Conservation (phyloP, 2,888 invertebrate species). For the Colostygia pectinataria region DNA sequence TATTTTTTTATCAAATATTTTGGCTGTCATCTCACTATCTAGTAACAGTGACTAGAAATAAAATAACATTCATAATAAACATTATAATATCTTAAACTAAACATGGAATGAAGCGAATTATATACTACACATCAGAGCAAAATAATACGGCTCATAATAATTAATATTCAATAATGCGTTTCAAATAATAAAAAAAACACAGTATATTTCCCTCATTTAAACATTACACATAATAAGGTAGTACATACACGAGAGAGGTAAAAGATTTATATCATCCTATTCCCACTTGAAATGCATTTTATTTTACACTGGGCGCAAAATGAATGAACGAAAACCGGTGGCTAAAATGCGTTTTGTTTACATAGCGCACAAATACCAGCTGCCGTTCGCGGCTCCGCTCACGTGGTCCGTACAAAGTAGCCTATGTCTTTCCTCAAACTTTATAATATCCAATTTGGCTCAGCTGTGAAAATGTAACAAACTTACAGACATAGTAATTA, state of each 20-base stretch:
- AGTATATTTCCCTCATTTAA: background rate
- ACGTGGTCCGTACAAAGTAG: no score
- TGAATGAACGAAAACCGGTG: slow-evolving; percentile 9
- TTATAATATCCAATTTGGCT: no score
- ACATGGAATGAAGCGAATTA: slow-evolving; percentile 47
- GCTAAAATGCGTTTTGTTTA: slow-evolving; percentile 6
- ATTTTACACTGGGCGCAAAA: slow-evolving; percentile 9
- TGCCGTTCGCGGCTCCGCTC: no score
- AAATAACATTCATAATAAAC: no score
- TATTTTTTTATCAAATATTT: slow-evolving; percentile 18
- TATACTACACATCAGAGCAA: slow-evolving; percentile 45
- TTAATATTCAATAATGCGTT: background rate
- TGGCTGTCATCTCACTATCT: slow-evolving; percentile 36
- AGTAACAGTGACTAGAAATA: slow-evolving; percentile 76
- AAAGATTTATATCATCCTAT: background rate
- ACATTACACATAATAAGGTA: no score
- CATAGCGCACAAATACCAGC: slow-evolving; percentile 1
- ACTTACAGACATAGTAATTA: no score
- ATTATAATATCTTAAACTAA: slow-evolving; percentile 32
- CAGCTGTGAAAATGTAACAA: no score
- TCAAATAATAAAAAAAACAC: background rate
- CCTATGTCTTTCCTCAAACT: no score
- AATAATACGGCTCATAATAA: slow-evolving; percentile 39
- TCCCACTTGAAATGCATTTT: slow-evolving; percentile 1
- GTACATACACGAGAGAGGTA: no score